These are phyloP conservation scores for Cryptus viduatorius DNA, from an alignment of 2,888 invertebrate genomes.

Conservation along the genomic window DNA sequence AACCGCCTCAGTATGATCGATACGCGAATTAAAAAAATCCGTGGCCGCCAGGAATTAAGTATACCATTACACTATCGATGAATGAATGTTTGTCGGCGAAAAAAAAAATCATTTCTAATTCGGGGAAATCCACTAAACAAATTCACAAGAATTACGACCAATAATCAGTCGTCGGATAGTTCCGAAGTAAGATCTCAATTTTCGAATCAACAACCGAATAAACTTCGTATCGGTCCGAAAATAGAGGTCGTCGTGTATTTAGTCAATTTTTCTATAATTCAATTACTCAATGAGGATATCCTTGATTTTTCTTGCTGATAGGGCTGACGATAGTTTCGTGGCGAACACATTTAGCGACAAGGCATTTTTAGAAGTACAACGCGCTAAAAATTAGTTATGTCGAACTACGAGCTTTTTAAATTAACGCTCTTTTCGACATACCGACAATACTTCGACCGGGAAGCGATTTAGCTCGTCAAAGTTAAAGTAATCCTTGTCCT, in stretches of 20 bases:
- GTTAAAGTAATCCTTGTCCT: not conserved
- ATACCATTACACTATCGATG: not conserved
- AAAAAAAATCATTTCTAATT: not conserved
- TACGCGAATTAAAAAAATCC: no score
- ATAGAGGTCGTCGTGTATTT: not conserved
- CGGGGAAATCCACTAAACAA: not conserved
- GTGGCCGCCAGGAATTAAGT: not conserved
- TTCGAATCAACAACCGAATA: no score
- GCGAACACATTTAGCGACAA: constrained; percentile 60
- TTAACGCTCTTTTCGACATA: not conserved
- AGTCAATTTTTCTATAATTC: not conserved
- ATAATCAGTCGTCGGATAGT: not conserved
- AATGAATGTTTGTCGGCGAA: not conserved
- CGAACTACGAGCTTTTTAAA: not conserved
- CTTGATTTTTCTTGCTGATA: not conserved
- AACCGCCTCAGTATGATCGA: no score
- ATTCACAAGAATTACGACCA: not conserved
- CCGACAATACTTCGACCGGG: constrained; percentile 21
- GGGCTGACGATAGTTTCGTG: constrained; percentile 35
- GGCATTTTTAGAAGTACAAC: constrained; percentile 49
- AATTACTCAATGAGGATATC: not conserved
- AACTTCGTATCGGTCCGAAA: no score
- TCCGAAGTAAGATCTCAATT: no score
- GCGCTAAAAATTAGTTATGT: constrained; percentile 17
- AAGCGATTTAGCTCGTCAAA: constrained; percentile 13